A percentile compares a stretch with the other conserved stretches of the same genome.
These are phyloP conservation scores for Hemitrygon akajei DNA, from an alignment of 2,797 vertebrate genomes.

Conservation along the genomic window DNA sequence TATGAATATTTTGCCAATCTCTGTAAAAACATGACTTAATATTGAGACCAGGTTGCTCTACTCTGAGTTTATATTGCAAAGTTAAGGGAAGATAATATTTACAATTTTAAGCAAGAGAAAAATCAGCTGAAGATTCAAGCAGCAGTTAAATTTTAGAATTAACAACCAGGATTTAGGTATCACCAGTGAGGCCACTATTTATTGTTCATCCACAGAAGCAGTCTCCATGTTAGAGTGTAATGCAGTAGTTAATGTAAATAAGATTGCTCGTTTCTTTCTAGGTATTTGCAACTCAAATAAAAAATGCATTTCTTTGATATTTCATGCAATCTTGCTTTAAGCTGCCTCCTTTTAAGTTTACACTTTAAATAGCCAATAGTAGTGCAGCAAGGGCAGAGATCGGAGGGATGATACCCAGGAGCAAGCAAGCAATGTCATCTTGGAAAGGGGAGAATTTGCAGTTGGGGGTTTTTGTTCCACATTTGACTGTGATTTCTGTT, in stretches of 20 bases:
- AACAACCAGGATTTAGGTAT: background rate
- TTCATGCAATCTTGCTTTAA: background rate
- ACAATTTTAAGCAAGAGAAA: background rate
- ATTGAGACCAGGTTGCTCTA: too few species aligned
- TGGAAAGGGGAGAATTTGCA: background rate
- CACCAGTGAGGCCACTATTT: background rate
- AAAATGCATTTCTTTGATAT: background rate
- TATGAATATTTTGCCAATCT: background rate
- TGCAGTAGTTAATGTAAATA: background rate
- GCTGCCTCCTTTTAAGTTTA: background rate
- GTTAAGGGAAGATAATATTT: background rate
- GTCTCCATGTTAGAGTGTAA: background rate
- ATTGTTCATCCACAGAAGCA: background rate
- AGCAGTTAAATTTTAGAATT: background rate
- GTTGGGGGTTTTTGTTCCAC: too few species aligned
- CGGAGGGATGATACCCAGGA: background rate
- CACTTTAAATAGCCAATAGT: background rate
- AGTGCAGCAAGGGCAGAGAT: background rate
- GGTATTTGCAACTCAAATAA: background rate
- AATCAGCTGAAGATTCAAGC: background rate
- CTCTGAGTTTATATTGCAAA: background rate
- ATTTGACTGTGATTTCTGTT: background rate
- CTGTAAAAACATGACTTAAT: background rate
- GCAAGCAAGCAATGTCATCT: background rate
- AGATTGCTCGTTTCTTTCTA: background rate